Evolutionary conservation across 2,797 vertebrate genomes (phyloP).

Genomic region (Emys orbicularis): DNA sequence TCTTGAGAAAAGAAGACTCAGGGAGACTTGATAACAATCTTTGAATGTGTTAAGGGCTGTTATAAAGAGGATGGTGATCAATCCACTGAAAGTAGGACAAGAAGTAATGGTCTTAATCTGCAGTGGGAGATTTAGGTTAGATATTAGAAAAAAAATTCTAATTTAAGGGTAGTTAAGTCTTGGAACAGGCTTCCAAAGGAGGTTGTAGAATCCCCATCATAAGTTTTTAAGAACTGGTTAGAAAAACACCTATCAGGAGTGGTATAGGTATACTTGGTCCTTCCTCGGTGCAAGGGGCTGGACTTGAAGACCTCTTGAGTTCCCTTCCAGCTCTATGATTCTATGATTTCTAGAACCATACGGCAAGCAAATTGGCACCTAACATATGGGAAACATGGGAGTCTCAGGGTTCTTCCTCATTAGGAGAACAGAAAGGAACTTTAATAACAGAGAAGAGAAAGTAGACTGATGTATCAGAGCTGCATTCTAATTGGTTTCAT

Average conservation of each 20-base stretch:
- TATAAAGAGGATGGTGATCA: too few species aligned
- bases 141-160: neutral
- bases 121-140: neutral
- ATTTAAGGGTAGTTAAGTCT: neutral
- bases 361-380: neutral
- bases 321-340: neutral
- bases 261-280: neutral
- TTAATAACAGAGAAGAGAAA: neutral
- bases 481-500: neutral
- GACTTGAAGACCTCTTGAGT: neutral
- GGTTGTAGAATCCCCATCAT: neutral
- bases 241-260: neutral
- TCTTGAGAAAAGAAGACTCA: too few species aligned
- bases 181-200: neutral
- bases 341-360: neutral
- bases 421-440: neutral
- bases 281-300: neutral
- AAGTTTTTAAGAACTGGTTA: neutral
- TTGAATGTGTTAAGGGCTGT: too few species aligned
- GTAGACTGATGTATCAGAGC: fast-evolving
- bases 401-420: neutral
- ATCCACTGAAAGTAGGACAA: too few species aligned
- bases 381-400: neutral
- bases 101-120: neutral
- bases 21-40: too few species aligned